Evolutionary conservation across 64 coral and sea anemone species (phyloP).

Genomic region (Montipora foliosa): DNA sequence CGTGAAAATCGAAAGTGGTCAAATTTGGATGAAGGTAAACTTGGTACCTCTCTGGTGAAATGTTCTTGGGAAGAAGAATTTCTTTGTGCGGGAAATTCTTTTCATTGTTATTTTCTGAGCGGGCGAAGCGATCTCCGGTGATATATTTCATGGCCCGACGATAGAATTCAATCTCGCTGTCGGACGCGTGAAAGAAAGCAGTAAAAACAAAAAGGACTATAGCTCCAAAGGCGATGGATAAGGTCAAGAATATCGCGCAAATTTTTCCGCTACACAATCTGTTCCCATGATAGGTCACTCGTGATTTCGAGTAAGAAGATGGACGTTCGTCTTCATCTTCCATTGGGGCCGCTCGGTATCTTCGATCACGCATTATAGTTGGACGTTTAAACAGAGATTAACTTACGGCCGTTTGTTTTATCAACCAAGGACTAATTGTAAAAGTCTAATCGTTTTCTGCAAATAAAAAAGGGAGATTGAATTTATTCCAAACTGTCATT

Average conservation of each 20-base stretch:
- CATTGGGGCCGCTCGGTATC: background rate
- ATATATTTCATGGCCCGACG: slow-evolving; percentile 19
- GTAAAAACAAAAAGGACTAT: slow-evolving; percentile 24
- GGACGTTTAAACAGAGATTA: background rate
- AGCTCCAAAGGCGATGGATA: slow-evolving; percentile 27
- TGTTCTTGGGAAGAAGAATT: slow-evolving; percentile 85
- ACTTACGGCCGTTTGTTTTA: background rate
- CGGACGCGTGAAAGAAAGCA: slow-evolving; percentile 28
- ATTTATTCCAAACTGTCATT: background rate
- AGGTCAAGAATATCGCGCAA: slow-evolving; percentile 20
- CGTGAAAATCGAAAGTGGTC: slow-evolving; percentile 76
- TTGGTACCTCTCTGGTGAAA: slow-evolving; percentile 75
- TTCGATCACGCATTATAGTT: slow-evolving; percentile 17
- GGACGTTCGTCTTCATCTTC: slow-evolving; percentile 22
- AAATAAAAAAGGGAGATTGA: background rate
- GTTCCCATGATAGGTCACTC: slow-evolving; percentile 24
- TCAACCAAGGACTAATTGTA: background rate
- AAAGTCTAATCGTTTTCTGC: background rate
- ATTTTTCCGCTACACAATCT: slow-evolving; percentile 24
- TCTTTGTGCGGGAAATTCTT: slow-evolving; percentile 79
- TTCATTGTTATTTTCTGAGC: background rate
- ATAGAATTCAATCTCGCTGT: slow-evolving; percentile 47
- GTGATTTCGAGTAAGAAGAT: slow-evolving; percentile 16
- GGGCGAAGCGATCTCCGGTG: slow-evolving; percentile 35
- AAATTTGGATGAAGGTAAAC: slow-evolving; percentile 79